Conservation (phyloP, 1,140 invertebrate species). For the Drosophila trapezifrons region DNA sequence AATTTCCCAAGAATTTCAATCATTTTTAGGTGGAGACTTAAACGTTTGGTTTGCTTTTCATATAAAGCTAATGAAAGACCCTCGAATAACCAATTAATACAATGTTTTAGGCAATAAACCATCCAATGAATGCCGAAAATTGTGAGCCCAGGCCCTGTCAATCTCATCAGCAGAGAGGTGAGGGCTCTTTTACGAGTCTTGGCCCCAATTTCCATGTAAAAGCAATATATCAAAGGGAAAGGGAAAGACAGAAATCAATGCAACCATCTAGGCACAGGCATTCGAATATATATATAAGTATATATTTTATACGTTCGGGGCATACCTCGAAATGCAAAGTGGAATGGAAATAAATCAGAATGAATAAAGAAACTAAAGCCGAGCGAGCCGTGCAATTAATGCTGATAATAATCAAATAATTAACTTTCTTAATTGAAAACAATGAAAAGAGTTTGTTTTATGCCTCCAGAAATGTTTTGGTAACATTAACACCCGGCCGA, state of each 20-base stretch:
- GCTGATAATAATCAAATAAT: conserved; percentile 81
- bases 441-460: conserved; percentile 73
- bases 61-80: conserved; percentile 9
- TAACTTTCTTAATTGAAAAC: conserved; percentile 83
- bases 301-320: conserved; percentile 18
- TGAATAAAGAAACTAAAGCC: conserved; percentile 25
- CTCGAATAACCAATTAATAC: conserved; percentile 26
- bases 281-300: conserved; percentile 56
- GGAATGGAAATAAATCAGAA: conserved; percentile 62
- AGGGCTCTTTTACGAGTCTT: conserved; percentile 40
- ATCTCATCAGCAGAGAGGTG: conserved; percentile 29
- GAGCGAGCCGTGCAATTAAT: conserved; percentile 66
- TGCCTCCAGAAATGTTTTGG: conserved; percentile 70
- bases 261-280: conserved; percentile 32
- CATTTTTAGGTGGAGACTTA: neutral
- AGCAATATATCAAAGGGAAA: conserved; percentile 53
- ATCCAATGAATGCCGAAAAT: conserved; percentile 27
- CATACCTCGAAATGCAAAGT: conserved; percentile 39
- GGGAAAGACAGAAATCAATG: conserved; percentile 47
- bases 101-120: conserved; percentile 22
- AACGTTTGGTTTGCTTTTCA: neutral
- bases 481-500: conserved; percentile 73
- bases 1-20: neutral
- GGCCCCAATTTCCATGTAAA: conserved; percentile 51
- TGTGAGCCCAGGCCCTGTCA: conserved; percentile 18